A percentile compares a stretch with the other conserved stretches of the same genome.
These are phyloP conservation scores for Rhimphoctona megacephalus DNA, from an alignment of 2,888 invertebrate species.

Conservation along the genomic window DNA sequence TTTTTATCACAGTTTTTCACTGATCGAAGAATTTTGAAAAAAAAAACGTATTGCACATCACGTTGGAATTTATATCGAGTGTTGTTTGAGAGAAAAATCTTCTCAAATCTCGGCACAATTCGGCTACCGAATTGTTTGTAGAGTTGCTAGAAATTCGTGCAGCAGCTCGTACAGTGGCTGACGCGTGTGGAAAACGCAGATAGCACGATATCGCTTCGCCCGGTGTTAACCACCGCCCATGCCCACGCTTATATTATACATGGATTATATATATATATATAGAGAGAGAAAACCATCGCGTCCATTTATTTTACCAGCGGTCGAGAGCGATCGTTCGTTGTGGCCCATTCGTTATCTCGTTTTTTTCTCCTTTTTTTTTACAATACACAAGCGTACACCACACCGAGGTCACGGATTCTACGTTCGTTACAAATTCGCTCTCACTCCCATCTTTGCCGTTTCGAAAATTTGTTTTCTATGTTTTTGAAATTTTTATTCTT, in stretches of 20 bases:
- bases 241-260: constrained; percentile 68
- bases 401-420: constrained; percentile 39
- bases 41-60: background rate
- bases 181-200: constrained; percentile 79
- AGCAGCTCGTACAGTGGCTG: constrained; percentile 72
- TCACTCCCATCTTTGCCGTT: constrained; percentile 56
- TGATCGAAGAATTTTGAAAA: background rate
- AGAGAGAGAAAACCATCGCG: constrained; percentile 68
- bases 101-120: constrained; percentile 24
- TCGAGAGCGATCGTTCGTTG: constrained; percentile 55
- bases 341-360: constrained; percentile 69
- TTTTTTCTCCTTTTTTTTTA: constrained; percentile 32
- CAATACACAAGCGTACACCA: background rate
- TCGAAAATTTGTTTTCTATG: constrained; percentile 14
- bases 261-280: constrained; percentile 48
- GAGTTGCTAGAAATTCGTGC: constrained; percentile 60
- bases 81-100: constrained; percentile 36
- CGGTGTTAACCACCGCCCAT: constrained; percentile 82
- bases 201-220: constrained; percentile 77
- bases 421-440: constrained; percentile 56
- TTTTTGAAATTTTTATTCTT: constrained; percentile 39
- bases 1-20: background rate
- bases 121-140: constrained; percentile 56
- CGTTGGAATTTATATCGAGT: constrained; percentile 10
- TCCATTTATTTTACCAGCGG: constrained; percentile 72